phyloP scores from a whole-genome alignment of 1,140 invertebrate species.

The Halesus radiatus region DNA sequence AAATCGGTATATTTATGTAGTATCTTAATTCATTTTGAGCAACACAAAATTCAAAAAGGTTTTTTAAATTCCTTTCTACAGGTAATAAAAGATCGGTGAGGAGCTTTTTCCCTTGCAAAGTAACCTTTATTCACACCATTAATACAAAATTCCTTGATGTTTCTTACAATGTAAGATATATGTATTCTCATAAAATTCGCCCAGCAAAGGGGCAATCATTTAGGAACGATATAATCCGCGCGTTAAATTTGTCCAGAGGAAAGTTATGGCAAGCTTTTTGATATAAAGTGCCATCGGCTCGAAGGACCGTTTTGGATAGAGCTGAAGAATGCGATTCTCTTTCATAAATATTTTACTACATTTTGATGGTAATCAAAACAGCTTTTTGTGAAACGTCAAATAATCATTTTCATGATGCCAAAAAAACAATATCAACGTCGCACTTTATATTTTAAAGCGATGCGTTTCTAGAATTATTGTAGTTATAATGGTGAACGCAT shows the following conservation, averaged over 20 bases:
- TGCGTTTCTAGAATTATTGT: no score
- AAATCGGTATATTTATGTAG: no score
- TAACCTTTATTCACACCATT: neutral
- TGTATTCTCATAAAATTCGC: slow-evolving; percentile 23
- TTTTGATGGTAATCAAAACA: neutral
- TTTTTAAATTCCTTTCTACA: no score
- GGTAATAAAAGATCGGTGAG: no score
- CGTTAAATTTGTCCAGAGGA: slow-evolving; percentile 30
- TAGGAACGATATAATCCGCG: slow-evolving; percentile 15
- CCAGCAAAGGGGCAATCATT: slow-evolving; percentile 27
- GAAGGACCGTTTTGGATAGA: neutral
- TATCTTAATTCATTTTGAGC: no score
- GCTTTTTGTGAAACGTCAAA: no score
- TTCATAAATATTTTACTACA: neutral
- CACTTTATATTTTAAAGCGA: no score
- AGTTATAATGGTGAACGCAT: no score
- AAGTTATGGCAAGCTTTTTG: slow-evolving; percentile 22
- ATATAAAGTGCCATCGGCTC: slow-evolving; percentile 23
- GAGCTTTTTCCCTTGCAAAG: neutral
- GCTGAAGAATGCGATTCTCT: neutral
- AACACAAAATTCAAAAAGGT: no score
- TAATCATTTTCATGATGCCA: no score
- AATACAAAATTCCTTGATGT: neutral
- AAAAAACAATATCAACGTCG: no score
- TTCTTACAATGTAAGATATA: slow-evolving; percentile 24